Conservation (phyloP, 2,113 vertebrate genomes). For the Stegastes partitus region DNA sequence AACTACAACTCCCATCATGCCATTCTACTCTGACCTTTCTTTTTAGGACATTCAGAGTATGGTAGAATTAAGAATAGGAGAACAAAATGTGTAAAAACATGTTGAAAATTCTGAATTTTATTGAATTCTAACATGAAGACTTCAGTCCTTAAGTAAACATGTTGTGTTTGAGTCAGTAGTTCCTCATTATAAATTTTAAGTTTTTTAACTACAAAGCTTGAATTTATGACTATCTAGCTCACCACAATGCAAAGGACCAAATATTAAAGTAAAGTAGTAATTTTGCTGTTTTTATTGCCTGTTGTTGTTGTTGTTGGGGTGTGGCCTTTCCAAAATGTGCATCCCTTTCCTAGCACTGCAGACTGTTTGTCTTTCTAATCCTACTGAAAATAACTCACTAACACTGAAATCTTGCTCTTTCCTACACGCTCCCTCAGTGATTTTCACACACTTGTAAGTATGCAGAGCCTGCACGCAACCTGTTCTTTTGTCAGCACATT, state of each 20-base stretch:
- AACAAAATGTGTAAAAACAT: too few relatives aligned
- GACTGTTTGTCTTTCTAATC: not conserved
- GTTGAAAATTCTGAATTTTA: not conserved
- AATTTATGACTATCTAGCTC: too few relatives aligned
- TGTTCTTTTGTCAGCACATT: not conserved
- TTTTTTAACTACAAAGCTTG: too few relatives aligned
- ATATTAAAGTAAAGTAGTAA: too few relatives aligned
- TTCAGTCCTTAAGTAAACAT: too few relatives aligned
- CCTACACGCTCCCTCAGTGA: not conserved
- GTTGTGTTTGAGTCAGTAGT: too few relatives aligned
- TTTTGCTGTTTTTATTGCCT: too few relatives aligned
- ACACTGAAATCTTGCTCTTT: not conserved
- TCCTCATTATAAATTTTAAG: too few relatives aligned
- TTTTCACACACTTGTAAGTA: not conserved
- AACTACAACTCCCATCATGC: conserved; percentile 3
- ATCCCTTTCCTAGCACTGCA: not conserved
- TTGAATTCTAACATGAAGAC: too few relatives aligned
- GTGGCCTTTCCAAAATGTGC: not conserved
- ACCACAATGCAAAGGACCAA: too few relatives aligned
- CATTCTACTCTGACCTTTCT: not conserved
- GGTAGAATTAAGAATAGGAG: not conserved
- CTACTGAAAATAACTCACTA: not conserved
- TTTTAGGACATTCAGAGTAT: not conserved
- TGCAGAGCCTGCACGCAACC: not conserved
- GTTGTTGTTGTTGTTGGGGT: not conserved